phyloP scores from a whole-genome alignment of 2,888 invertebrate species.

The Xanthia icteritia region DNA sequence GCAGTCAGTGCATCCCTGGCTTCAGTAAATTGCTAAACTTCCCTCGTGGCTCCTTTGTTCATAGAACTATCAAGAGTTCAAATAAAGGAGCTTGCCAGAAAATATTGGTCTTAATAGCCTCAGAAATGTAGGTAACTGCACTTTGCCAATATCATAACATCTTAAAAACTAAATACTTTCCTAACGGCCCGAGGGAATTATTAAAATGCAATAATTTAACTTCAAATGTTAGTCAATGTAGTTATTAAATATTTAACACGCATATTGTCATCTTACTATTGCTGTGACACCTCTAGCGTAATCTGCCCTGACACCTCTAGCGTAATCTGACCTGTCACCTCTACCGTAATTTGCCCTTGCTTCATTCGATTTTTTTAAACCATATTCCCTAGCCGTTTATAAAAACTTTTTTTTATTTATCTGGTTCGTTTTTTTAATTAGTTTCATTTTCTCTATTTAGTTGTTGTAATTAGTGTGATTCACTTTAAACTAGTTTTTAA shows the following conservation, averaged over 20 bases:
- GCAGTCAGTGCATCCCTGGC: not conserved
- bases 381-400: not conserved
- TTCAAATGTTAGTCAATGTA: not conserved
- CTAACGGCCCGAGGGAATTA: slow-evolving; percentile 4
- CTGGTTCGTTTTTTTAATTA: not conserved
- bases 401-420: not conserved
- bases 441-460: slow-evolving; percentile 6
- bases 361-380: not conserved
- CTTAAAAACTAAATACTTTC: slow-evolving; percentile 1
- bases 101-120: slow-evolving; percentile 1
- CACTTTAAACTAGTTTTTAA: not conserved
- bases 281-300: not conserved
- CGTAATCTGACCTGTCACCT: too few relatives aligned
- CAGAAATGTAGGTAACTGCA: not conserved
- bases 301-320: not conserved
- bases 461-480: slow-evolving; percentile 19
- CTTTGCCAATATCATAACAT: not conserved
- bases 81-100: slow-evolving; percentile 31
- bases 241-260: slow-evolving; percentile 1
- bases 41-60: slow-evolving; percentile 27
- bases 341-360: too few relatives aligned
- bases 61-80: not conserved
- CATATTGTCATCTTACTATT: not conserved
- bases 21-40: slow-evolving; percentile 13
- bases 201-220: not conserved